Evolutionary conservation across 2,888 invertebrate genomes (phyloP), one percentile per base, ranked within the genome.

Genomic region (Luperina nickerlii): DNA sequence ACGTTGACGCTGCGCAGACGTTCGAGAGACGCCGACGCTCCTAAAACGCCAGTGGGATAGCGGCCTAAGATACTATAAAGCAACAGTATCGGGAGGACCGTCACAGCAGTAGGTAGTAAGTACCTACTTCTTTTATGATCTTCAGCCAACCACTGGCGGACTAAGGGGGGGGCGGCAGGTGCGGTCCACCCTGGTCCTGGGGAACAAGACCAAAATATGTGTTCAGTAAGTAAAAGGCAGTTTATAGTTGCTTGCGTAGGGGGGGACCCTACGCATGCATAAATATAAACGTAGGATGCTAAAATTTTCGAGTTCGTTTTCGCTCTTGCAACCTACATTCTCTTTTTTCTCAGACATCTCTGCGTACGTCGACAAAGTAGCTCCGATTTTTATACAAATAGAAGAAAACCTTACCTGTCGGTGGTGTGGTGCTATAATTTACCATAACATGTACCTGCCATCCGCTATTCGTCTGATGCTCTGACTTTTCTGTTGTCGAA

Each of bases 81-180:
- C 54, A 38, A n/a, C 6, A 38, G 20, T 27, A 38, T n/a, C 4
- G 4, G n/a, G 38, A 13, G 24, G n/a, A 57, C 38, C n/a, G 18
- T 60, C 57, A 60, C 57, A 60, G n/a, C 57, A 60, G 57, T 60
- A 60, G 57, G 57, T 60, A 60, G 57, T 60, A 60, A 60, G 57
- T 60, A 60, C 57, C 57, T 60, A 60, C 57, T 60, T 60, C 57
- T n/a, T 60, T 60, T 60, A 60, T 45, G 11, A 68, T 42, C n/a
- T 45, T 68, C 45, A 45, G 24, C 15, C 42, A n/a, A 68, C 24
- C 67, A 68, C 57, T 60, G 57, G 57, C 57, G 57, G 57, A 60
- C 57, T 60, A 60, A 60, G n/a, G 57, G 57, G 11, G 57, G 57
- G n/a, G 57, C n/a, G 57, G 57, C 57, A n/a, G 57, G n/a, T 60